Evolutionary conservation across 1,140 invertebrate species (phyloP).

Genomic region (Sogatella furcifera): DNA sequence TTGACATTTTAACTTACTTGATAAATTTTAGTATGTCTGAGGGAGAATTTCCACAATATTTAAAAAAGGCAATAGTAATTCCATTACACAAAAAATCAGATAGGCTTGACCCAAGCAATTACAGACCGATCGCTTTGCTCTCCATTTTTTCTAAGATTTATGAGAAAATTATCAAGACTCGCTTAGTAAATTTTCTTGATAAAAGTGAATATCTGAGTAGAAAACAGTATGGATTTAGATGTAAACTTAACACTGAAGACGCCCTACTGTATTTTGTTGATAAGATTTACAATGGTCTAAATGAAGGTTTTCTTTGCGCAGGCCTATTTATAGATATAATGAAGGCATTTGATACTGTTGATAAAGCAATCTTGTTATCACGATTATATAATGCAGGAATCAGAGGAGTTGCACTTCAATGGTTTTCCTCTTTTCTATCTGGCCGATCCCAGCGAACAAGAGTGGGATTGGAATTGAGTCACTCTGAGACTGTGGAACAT

Average conservation of each 20-base stretch:
- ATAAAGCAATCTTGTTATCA: conserved; percentile 16
- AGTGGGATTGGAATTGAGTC: not conserved
- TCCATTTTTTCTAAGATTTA: conserved; percentile 17
- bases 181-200: conserved; percentile 20
- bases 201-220: too few species aligned
- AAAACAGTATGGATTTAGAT: too few species aligned
- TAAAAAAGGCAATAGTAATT: not conserved
- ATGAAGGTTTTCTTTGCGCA: not conserved
- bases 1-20: not conserved
- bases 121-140: conserved; percentile 17
- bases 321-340: not conserved
- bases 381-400: conserved; percentile 19
- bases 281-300: not conserved
- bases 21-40: not conserved
- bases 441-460: conserved; percentile 3
- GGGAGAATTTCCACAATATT: not conserved
- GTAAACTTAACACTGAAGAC: too few species aligned
- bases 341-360: conserved; percentile 8
- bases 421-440: conserved; percentile 18
- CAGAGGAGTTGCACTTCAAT: conserved; percentile 14
- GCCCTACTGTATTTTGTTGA: too few species aligned
- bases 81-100: conserved; percentile 4
- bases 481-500: not conserved
- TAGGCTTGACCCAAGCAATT: conserved; percentile 9
- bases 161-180: conserved; percentile 19